Percentiles rank a stretch among this genome's conserved stretches.
Conservation (phyloP, 2,888 invertebrate genomes). For the Slavum lentiscoides region DNA sequence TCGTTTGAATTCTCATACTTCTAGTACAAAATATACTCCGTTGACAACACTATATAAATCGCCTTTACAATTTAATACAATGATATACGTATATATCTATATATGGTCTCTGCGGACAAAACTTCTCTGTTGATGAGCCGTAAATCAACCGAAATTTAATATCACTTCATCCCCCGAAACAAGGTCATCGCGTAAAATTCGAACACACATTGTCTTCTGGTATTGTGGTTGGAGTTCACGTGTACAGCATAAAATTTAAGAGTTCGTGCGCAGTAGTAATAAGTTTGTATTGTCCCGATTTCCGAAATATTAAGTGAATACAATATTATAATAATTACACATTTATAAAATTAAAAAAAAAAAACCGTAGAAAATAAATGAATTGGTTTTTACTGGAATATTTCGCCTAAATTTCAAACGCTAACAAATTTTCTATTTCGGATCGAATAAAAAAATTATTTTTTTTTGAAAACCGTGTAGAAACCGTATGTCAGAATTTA, state of each 20-base stretch:
- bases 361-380: no score
- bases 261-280: neutral
- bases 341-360: no score
- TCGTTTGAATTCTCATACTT: no score
- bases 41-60: neutral
- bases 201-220: neutral
- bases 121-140: conserved; percentile 9
- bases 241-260: neutral
- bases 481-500: no score
- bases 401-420: no score
- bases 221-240: neutral
- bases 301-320: no score
- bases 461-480: no score
- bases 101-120: neutral
- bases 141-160: conserved; percentile 31
- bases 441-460: no score
- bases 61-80: neutral
- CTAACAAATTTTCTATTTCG: no score
- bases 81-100: neutral
- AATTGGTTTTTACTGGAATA: no score
- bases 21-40: neutral
- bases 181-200: neutral
- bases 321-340: no score
- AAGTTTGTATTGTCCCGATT: no score
- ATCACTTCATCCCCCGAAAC: neutral